A percentile compares a stretch with the other conserved stretches of the same genome.
Evolutionary conservation across 2,888 invertebrate species (phyloP).

Genomic region (Rhingia campestris): DNA sequence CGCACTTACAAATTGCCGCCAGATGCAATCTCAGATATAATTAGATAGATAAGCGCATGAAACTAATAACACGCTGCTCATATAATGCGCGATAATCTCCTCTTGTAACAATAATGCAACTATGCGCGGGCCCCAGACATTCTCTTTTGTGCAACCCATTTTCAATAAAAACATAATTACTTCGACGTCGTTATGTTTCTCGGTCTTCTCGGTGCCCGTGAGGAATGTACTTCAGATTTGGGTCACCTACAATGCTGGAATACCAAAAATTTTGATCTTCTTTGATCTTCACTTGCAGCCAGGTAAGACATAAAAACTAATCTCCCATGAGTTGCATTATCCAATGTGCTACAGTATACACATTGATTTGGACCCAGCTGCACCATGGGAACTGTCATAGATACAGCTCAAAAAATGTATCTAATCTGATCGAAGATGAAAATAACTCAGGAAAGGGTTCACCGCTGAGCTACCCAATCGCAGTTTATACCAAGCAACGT

Average conservation of each 20-base stretch:
- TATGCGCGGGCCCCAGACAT: constrained; percentile 15
- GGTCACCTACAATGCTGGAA: constrained; percentile 38
- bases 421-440: constrained; percentile 11
- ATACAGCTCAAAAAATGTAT: constrained; percentile 5
- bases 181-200: background rate
- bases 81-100: constrained; percentile 25
- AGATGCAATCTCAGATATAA: constrained; percentile 20
- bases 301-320: constrained; percentile 7
- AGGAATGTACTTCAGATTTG: constrained; percentile 19
- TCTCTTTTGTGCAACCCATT: constrained; percentile 38
- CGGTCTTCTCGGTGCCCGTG: background rate
- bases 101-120: constrained; percentile 20
- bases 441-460: constrained; percentile 1
- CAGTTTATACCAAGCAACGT: background rate
- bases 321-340: constrained; percentile 8
- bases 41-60: constrained; percentile 26
- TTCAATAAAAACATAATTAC: constrained; percentile 12
- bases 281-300: constrained; percentile 13
- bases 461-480: background rate
- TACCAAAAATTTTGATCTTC: constrained; percentile 31
- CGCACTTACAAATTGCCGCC: constrained; percentile 15
- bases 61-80: constrained; percentile 16
- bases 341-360: constrained; percentile 7
- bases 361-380: background rate
- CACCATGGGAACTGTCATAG: constrained; percentile 27